Base-by-base conservation (phyloP, 2,888 invertebrate genomes). In the Drosophila mimetica region DNA sequence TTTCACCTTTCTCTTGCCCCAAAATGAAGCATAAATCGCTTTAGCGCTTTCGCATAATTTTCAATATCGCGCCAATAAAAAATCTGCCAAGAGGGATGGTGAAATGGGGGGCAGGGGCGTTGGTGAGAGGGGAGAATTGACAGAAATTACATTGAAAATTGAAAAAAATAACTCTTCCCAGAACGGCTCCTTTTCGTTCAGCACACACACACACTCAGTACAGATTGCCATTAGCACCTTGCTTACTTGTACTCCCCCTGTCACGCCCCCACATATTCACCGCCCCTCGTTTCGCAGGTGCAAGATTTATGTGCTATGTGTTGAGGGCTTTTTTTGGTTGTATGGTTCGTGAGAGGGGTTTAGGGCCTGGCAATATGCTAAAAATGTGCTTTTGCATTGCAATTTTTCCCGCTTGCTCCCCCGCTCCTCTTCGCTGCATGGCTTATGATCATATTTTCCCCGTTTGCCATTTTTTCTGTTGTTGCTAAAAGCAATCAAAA, bases 41-140 rank as follows among this genome's bases (percentile, higher is more conserved):
- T 85, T 75, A 71, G 79, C 86, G 80, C 70, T 65, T 73, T 82
- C 78, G 86, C 82, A 86, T 82, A 86, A 82, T 82, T 82, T 82
- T 82, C 86, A 82, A 82, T 82, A 80, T 86, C 78, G 71, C 61
- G 83, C 80, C 86, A 86, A 86, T 86, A 86, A 86, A 79, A 76
- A 74, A 71, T 39, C 42, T 14, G 36, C 18, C 65, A 58, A 69
- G 36, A 55, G 52, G 28, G 22, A 42, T 37, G 37, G 22, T 18
- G 16, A 6, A 2, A 4, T n/a, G 1, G 14, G 11, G 5, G 14
- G 18, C 18, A 39, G 42, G 22, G 42, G 8, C 22, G 22, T 14
- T n/a, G 9, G 34, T 14, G 7, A 20, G 11, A n/a, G 36, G 48
- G 9, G 55, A 16, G 32, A 37, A 72, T 71, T 61, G 60, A 46